Percentiles rank a stretch among this genome's conserved stretches.
phyloP scores from a whole-genome alignment of 2,113 vertebrate species.

The Galbula dea region DNA sequence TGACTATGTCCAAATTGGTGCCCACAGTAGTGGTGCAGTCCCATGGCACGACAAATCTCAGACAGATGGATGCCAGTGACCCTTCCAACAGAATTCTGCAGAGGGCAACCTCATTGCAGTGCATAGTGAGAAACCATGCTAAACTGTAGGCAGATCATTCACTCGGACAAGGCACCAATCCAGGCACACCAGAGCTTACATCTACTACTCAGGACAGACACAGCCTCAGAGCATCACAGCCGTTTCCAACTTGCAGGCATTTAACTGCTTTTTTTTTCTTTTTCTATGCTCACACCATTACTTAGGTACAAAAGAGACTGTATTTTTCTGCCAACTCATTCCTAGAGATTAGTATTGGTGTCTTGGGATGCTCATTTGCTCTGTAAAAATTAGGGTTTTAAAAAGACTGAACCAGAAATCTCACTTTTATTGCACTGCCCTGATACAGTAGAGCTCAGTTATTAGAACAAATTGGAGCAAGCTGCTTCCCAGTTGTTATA shows the following conservation, averaged over 20 bases:
- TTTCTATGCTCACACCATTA: neutral
- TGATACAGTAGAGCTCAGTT: neutral
- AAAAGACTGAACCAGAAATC: constrained; percentile 1
- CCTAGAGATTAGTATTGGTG: constrained; percentile 10
- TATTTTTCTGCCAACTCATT: constrained; percentile 41
- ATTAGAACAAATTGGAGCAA: constrained; percentile 34
- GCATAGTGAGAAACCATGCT: neutral
- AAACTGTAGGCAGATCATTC: neutral
- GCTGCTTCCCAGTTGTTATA: constrained; percentile 3
- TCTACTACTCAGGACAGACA: neutral
- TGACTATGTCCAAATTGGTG: neutral
- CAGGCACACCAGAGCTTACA: neutral
- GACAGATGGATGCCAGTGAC: neutral
- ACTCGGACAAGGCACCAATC: neutral
- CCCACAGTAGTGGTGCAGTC: neutral
- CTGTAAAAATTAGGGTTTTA: constrained; percentile 30
- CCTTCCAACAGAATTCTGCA: neutral
- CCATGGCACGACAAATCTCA: neutral
- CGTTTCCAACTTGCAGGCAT: neutral
- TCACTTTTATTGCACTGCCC: constrained; percentile 9
- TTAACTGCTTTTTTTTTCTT: neutral
- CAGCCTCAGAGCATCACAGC: neutral
- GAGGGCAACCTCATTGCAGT: neutral
- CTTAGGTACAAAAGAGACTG: constrained; percentile 22
- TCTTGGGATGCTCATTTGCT: constrained; percentile 23